phyloP scores from a whole-genome alignment of 2,797 vertebrate genomes.

The Oryzias dopingdopingensis region DNA sequence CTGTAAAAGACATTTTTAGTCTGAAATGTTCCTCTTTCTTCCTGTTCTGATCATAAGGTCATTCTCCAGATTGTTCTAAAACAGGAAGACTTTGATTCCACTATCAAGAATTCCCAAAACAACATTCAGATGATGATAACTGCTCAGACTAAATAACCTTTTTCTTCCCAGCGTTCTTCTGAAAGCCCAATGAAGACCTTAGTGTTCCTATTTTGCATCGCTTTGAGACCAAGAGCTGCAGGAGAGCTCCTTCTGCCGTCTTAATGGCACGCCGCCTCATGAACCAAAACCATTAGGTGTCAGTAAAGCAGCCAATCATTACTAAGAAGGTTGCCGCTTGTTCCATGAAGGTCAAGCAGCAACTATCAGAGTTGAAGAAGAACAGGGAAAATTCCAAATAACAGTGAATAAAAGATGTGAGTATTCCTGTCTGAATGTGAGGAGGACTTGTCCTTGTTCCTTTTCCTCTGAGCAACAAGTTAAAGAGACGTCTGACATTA shows the following conservation, averaged over 20 bases:
- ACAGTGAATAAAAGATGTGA: constrained; percentile 1
- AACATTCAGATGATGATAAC: not conserved
- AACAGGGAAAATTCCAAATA: constrained; percentile 48
- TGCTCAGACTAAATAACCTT: too few relatives aligned
- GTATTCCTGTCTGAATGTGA: too few relatives aligned
- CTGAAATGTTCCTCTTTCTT: not conserved
- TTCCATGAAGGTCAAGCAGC: constrained; percentile 58
- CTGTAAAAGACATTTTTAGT: not conserved
- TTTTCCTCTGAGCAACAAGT: too few relatives aligned
- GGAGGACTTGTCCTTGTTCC: too few relatives aligned
- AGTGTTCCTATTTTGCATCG: too few relatives aligned
- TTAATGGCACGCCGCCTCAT: constrained; percentile 38
- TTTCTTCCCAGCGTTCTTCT: not conserved
- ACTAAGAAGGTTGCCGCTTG: constrained; percentile 52
- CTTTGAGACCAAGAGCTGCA: constrained; percentile 1
- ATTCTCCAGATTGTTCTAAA: constrained; percentile 3
- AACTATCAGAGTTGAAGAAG: constrained; percentile 44
- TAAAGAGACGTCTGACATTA: too few relatives aligned
- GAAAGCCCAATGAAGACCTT: not conserved
- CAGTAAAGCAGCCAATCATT: constrained; percentile 46
- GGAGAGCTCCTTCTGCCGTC: constrained; percentile 30
- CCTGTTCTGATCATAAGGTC: constrained; percentile 14
- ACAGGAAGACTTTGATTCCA: not conserved
- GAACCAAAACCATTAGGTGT: constrained; percentile 34
- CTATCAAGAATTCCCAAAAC: constrained; percentile 11